phyloP scores from a whole-genome alignment of 2,113 vertebrate species.

The Myiagra hebetior region DNA sequence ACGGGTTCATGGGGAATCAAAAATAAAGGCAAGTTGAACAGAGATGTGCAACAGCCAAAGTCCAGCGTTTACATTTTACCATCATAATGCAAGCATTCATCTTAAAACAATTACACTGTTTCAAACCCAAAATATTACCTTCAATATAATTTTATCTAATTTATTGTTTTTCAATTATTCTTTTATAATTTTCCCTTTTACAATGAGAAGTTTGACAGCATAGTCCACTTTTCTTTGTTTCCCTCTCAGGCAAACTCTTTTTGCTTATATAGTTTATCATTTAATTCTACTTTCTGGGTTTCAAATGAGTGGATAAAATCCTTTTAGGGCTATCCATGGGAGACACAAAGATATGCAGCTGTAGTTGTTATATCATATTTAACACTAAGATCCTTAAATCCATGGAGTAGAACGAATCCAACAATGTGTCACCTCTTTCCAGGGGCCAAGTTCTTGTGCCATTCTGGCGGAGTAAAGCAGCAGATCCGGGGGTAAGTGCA shows the following conservation, averaged over 20 bases:
- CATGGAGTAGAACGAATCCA: background rate
- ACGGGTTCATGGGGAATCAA: background rate
- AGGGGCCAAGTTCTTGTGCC: background rate
- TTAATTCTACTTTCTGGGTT: background rate
- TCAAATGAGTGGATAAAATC: background rate
- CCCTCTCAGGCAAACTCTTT: background rate
- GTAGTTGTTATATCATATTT: background rate
- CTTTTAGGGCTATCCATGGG: background rate
- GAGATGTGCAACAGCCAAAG: background rate
- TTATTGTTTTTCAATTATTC: background rate
- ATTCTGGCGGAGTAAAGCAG: background rate
- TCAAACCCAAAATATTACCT: background rate
- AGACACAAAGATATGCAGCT: background rate
- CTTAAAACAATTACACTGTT: background rate
- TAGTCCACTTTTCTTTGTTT: background rate
- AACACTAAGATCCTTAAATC: background rate
- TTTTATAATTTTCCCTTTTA: background rate
- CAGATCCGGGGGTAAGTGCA: background rate
- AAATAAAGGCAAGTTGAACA: background rate
- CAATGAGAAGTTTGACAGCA: background rate
- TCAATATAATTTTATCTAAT: background rate
- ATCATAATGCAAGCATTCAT: fast-evolving
- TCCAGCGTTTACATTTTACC: background rate
- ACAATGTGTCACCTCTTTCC: background rate
- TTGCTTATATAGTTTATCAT: background rate